These are phyloP conservation scores for Takifugu bimaculatus DNA, from an alignment of 2,113 vertebrate species.

Conservation along the genomic window DNA sequence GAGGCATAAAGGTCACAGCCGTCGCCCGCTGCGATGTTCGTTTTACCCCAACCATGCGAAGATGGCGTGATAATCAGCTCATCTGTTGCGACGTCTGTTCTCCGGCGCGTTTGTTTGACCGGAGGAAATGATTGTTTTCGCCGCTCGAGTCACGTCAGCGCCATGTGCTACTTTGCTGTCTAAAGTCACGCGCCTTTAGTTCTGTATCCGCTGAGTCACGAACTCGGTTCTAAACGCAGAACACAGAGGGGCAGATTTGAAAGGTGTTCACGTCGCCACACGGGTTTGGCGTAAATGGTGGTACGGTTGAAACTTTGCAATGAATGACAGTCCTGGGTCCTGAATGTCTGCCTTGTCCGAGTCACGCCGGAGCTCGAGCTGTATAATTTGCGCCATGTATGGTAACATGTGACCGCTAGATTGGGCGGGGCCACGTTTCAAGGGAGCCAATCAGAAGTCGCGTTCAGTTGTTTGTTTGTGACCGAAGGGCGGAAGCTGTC, in stretches of 20 bases:
- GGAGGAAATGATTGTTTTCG: background rate
- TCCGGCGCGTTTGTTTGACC: accelerated
- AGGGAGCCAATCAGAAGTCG: constrained; percentile 26
- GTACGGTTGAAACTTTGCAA: background rate
- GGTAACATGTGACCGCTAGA: constrained; percentile 22
- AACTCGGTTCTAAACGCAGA: no score
- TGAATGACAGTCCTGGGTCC: constrained; percentile 34
- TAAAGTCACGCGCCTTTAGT: background rate
- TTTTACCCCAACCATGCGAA: accelerated
- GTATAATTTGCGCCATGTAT: constrained; percentile 26
- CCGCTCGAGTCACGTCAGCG: constrained; percentile 10
- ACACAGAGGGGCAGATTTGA: no score
- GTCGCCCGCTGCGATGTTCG: background rate
- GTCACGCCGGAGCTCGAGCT: constrained; percentile 10
- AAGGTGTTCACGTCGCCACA: no score
- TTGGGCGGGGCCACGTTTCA: constrained; percentile 1
- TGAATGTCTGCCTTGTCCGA: constrained; percentile 9
- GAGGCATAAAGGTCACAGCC: constrained; percentile 42
- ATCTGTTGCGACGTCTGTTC: accelerated
- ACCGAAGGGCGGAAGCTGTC: background rate
- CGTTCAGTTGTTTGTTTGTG: background rate
- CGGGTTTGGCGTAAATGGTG: no score
- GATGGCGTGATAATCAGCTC: accelerated
- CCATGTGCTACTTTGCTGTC: constrained; percentile 56
- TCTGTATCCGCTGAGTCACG: background rate